A percentile compares a stretch with the other conserved stretches of the same genome.
Conservation (phyloP, 2,888 invertebrate species). For the Pammene fasciana region DNA sequence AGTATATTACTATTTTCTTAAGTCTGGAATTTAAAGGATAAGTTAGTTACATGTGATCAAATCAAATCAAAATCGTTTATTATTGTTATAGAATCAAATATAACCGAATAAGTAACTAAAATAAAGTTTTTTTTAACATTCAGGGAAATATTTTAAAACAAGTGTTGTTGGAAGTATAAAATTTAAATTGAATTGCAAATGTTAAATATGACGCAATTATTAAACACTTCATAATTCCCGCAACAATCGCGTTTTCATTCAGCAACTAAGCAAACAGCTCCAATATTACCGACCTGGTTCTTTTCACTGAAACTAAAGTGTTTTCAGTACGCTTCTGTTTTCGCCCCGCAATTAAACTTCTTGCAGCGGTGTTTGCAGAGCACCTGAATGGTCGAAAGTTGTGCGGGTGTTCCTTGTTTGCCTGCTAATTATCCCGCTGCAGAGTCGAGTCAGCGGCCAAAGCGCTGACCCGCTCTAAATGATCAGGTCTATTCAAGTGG, state of each 20-base stretch:
- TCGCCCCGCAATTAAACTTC: constrained; percentile 81
- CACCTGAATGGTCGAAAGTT: constrained; percentile 80
- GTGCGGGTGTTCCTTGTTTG: constrained; percentile 77
- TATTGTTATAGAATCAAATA: no score
- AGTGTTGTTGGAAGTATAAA: not conserved
- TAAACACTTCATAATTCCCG: constrained; percentile 27
- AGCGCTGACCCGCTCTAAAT: constrained; percentile 43
- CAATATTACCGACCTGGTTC: constrained; percentile 67
- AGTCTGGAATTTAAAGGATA: no score
- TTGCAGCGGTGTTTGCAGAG: constrained; percentile 80
- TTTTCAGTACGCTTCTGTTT: constrained; percentile 79
- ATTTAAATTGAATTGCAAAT: constrained; percentile 5
- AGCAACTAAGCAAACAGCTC: constrained; percentile 54
- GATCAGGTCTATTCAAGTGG: constrained; percentile 74
- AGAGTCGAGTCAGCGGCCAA: constrained; percentile 70
- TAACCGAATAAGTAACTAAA: no score
- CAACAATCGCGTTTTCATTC: constrained; percentile 63
- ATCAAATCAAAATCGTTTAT: no score
- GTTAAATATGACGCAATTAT: constrained; percentile 9
- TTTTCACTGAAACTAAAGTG: constrained; percentile 77
- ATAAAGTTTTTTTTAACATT: no score
- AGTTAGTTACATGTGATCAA: no score
- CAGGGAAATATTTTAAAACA: no score
- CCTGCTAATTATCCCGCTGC: constrained; percentile 78
- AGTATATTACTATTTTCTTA: no score